Evolutionary conservation across 2,113 vertebrate species (phyloP).

Genomic region (Mustela nigripes): DNA sequence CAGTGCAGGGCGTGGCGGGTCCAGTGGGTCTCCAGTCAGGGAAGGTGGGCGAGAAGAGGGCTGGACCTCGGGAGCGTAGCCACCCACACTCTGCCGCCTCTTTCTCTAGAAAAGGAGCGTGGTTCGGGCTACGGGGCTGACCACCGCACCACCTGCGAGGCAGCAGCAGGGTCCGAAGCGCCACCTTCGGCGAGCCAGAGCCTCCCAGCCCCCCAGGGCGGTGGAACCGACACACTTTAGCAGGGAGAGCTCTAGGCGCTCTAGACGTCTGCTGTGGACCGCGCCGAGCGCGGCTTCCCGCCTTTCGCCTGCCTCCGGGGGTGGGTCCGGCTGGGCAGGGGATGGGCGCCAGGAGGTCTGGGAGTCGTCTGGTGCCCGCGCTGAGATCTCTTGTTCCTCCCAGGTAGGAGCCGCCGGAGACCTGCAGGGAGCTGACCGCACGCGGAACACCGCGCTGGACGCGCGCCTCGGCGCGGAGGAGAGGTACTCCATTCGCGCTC

Average conservation of each 20-base stretch:
- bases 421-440: neutral
- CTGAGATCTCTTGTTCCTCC: neutral
- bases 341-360: too few relatives aligned
- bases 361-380: too few relatives aligned
- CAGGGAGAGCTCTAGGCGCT: neutral
- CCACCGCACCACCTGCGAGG: neutral
- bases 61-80: neutral
- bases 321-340: neutral
- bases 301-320: neutral
- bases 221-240: rapidly evolving
- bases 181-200: neutral
- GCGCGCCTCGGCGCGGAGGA: rapidly evolving
- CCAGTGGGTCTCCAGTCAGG: neutral
- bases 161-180: neutral
- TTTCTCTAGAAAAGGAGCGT: slow-evolving; percentile 19
- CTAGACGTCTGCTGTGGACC: neutral
- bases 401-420: neutral
- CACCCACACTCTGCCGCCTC: neutral
- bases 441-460: neutral
- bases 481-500: neutral
- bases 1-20: too few relatives aligned
- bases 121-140: neutral
- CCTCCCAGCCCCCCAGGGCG: neutral
- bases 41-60: neutral
- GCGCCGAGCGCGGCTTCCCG: too few relatives aligned